A percentile compares a stretch with the other conserved stretches of the same genome.
phyloP scores from a whole-genome alignment of 2,113 vertebrate genomes.

The Herpetotheres cachinnans region DNA sequence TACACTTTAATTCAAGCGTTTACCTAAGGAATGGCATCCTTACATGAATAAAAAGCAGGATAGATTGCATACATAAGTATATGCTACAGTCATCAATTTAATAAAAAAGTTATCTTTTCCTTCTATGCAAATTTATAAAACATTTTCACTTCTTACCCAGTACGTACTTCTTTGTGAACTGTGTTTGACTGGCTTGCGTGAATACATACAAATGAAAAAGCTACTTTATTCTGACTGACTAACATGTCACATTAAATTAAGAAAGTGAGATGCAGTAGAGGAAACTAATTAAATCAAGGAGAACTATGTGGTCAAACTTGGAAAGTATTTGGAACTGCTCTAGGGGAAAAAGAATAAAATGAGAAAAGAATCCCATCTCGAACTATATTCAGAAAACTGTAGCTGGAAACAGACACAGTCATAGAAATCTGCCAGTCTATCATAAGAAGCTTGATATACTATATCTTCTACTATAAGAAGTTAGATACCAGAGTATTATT shows the following conservation, averaged over 20 bases:
- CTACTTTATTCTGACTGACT: slow-evolving; percentile 3
- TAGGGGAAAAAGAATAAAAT: not conserved
- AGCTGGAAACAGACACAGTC: not conserved
- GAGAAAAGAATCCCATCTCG: not conserved
- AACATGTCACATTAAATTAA: slow-evolving; percentile 18
- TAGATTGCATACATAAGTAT: not conserved
- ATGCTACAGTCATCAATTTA: not conserved
- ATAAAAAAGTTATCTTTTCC: not conserved
- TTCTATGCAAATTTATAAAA: not conserved
- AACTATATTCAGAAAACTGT: not conserved
- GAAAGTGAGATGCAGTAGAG: not conserved
- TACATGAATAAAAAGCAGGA: not conserved
- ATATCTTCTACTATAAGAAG: not conserved
- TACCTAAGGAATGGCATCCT: not conserved
- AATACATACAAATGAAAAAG: not conserved
- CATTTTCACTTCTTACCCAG: not conserved
- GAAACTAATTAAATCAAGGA: slow-evolving; percentile 25
- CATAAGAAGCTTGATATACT: not conserved
- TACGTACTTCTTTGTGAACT: not conserved
- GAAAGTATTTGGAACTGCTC: not conserved
- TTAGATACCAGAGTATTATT: not conserved
- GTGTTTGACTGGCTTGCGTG: not conserved
- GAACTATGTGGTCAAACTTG: not conserved
- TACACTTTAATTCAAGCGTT: not conserved
- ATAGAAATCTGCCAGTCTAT: not conserved